Conservation (phyloP, 2,113 vertebrate species). For the Machaerirhynchus nigripectus region DNA sequence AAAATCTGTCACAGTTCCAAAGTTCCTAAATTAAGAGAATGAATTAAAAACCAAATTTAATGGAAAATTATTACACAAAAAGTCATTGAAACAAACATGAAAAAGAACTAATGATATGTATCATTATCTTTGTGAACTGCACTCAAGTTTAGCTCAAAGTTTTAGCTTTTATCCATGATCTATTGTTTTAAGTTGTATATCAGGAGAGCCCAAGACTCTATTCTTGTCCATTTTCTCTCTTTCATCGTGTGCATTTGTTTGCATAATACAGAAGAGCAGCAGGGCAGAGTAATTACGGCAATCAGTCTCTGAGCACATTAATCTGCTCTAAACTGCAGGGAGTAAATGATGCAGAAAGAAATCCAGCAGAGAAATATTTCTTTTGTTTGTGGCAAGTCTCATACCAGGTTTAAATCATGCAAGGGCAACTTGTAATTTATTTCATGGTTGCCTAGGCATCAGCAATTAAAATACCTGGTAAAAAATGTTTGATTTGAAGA, state of each 20-base stretch:
- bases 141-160: not conserved
- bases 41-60: not conserved
- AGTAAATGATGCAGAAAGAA: constrained; percentile 78
- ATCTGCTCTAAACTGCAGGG: constrained; percentile 80
- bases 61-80: not conserved
- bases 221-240: constrained; percentile 36
- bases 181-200: not conserved
- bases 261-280: constrained; percentile 76
- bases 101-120: not conserved
- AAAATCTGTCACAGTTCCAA: not conserved
- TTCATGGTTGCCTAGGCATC: constrained; percentile 16
- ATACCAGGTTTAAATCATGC: constrained; percentile 34
- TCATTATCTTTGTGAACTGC: not conserved
- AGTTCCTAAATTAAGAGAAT: not conserved
- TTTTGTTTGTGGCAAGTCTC: constrained; percentile 62
- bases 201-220: not conserved
- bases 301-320: constrained; percentile 80
- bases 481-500: constrained; percentile 20
- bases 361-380: constrained; percentile 68
- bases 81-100: not conserved
- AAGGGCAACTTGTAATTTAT: constrained; percentile 60
- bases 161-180: not conserved
- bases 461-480: constrained; percentile 42
- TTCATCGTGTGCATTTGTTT: constrained; percentile 70
- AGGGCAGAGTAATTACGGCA: constrained; percentile 80